Conservation (phyloP, 1,140 invertebrate genomes). For the roundworm (Caenorhabditis elegans) region DNA sequence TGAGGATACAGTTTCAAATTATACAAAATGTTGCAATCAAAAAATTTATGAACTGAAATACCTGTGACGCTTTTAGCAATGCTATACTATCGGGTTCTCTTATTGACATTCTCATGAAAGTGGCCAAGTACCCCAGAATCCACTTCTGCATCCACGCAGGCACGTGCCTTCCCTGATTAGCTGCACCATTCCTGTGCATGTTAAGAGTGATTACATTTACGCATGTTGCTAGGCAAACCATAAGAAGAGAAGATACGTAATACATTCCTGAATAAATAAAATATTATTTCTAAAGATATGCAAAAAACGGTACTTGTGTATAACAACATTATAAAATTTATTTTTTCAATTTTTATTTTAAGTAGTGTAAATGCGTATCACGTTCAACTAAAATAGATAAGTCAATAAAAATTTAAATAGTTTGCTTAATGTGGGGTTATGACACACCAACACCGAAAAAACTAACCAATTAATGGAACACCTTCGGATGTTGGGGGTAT, state of each 20-base stretch:
- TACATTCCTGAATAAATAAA: conserved; percentile 79
- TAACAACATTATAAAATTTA: too few relatives aligned
- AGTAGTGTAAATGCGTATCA: too few relatives aligned
- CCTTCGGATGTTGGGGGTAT: conserved; percentile 87
- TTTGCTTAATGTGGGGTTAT: too few relatives aligned
- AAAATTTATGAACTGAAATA: too few relatives aligned
- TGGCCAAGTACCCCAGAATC: conserved; percentile 63
- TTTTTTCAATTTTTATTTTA: too few relatives aligned
- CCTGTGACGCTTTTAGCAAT: conserved; percentile 59
- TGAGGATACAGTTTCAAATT: too few relatives aligned
- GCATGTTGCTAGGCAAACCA: conserved; percentile 83
- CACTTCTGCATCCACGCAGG: conserved; percentile 60
- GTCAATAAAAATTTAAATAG: too few relatives aligned
- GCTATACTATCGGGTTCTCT: conserved; percentile 65
- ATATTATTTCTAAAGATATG: too few relatives aligned
- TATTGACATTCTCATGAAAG: conserved; percentile 56
- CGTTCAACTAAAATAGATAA: too few relatives aligned
- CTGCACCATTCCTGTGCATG: conserved; percentile 80
- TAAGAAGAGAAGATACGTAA: conserved; percentile 85
- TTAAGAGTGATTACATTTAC: conserved; percentile 77
- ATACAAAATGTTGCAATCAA: too few relatives aligned
- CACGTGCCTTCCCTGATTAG: conserved; percentile 53
- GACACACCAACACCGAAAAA: too few relatives aligned
- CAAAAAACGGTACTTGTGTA: too few relatives aligned
- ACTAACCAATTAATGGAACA: conserved; percentile 81